Evolutionary conservation across 2,797 vertebrate species (phyloP).

Genomic region (Peromyscus nudipes): DNA sequence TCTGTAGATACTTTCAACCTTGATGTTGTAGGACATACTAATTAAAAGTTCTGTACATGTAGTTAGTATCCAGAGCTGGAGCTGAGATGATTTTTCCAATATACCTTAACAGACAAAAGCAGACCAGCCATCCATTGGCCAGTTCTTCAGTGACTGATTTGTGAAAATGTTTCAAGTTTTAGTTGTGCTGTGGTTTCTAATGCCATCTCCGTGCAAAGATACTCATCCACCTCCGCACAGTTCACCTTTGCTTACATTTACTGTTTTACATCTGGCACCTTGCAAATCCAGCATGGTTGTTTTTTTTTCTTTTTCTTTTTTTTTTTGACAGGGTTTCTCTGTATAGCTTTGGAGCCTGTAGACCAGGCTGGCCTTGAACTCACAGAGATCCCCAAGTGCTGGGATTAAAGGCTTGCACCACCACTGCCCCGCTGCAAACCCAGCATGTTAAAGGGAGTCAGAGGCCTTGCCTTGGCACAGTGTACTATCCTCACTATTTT

Average conservation of each 20-base stretch:
- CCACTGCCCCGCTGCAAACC: no score
- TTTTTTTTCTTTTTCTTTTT: no score
- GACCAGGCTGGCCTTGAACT: no score
- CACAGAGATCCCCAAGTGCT: no score
- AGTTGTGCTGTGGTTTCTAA: background rate
- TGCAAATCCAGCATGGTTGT: background rate
- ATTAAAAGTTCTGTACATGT: background rate
- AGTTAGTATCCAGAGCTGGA: background rate
- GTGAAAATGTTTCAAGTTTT: constrained; percentile 23
- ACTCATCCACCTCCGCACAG: background rate
- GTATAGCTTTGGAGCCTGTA: no score
- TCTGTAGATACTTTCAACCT: background rate
- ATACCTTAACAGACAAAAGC: background rate
- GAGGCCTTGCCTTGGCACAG: background rate
- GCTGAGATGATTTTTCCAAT: background rate
- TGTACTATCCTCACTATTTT: background rate
- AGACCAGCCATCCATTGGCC: background rate
- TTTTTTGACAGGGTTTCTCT: no score
- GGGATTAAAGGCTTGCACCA: no score
- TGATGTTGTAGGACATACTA: background rate
- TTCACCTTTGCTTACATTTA: constrained; percentile 40
- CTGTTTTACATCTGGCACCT: constrained; percentile 17
- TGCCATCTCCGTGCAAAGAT: background rate
- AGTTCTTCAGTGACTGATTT: background rate
- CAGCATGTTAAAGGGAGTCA: background rate